Evolutionary conservation across 2,113 vertebrate species (phyloP).

Genomic region (Dasyurus viverrinus): DNA sequence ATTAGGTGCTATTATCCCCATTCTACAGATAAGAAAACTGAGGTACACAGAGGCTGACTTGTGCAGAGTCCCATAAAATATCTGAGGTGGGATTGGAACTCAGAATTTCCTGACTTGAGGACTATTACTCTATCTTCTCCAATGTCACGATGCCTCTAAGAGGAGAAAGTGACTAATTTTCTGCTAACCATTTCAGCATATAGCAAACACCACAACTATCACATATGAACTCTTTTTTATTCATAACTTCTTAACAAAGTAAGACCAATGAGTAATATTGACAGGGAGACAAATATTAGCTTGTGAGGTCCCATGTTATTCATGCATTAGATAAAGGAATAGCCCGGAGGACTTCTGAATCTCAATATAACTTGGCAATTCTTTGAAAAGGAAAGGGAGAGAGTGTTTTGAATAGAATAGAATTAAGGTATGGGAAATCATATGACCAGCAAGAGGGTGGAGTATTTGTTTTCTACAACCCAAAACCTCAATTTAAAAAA

Average conservation of each 20-base stretch:
- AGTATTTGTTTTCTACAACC: neutral
- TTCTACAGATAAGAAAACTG: neutral
- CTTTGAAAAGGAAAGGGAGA: neutral
- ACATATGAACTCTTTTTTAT: neutral
- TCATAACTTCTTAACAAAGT: neutral
- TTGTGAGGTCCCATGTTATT: neutral
- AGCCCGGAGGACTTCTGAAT: neutral
- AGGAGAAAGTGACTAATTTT: neutral
- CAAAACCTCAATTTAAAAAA: neutral
- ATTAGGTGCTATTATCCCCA: neutral
- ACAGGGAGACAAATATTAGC: neutral
- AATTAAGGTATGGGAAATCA: neutral
- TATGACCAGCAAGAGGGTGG: neutral
- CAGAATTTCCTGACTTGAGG: neutral
- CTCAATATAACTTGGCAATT: neutral
- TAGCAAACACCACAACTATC: neutral
- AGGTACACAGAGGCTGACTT: neutral
- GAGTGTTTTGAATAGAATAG: neutral
- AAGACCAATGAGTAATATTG: neutral
- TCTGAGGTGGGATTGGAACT: neutral
- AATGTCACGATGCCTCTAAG: neutral
- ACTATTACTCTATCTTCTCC: neutral
- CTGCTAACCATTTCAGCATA: neutral
- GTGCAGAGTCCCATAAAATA: neutral
- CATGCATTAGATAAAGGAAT: neutral